Conservation (phyloP, 2,113 vertebrate genomes). For the Nannobrachium achirus region DNA sequence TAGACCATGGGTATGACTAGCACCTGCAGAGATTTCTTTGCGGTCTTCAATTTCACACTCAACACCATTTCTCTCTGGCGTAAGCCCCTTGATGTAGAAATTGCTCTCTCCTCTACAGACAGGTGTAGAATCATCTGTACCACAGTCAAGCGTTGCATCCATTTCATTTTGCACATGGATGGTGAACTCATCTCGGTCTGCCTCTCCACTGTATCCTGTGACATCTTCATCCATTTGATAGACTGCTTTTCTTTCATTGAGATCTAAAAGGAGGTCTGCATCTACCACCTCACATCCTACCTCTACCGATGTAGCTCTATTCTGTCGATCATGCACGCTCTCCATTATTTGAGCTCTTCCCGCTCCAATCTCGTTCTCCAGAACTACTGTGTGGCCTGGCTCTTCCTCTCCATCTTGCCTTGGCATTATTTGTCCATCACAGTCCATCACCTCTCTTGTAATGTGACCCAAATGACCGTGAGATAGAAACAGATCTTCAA, state of each 20-base stretch:
- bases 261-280: neutral
- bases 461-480: neutral
- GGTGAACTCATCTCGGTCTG: neutral
- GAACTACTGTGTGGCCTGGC: neutral
- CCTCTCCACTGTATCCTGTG: neutral
- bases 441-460: slow-evolving; percentile 6
- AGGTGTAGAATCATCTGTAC: neutral
- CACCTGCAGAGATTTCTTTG: neutral
- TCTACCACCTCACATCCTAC: neutral
- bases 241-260: neutral
- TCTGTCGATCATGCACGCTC: neutral
- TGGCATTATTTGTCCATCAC: slow-evolving; percentile 11
- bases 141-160: neutral
- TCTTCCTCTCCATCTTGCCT: neutral
- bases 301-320: neutral
- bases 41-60: neutral
- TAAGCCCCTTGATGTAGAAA: neutral
- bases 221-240: neutral
- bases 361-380: neutral
- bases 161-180: neutral
- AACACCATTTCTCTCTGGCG: neutral
- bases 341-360: neutral
- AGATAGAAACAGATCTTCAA: neutral
- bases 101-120: neutral
- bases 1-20: neutral